Evolutionary conservation across 2,113 vertebrate species (phyloP), one percentile per base, ranked within the genome.

Genomic region (Nycticorax nycticorax): DNA sequence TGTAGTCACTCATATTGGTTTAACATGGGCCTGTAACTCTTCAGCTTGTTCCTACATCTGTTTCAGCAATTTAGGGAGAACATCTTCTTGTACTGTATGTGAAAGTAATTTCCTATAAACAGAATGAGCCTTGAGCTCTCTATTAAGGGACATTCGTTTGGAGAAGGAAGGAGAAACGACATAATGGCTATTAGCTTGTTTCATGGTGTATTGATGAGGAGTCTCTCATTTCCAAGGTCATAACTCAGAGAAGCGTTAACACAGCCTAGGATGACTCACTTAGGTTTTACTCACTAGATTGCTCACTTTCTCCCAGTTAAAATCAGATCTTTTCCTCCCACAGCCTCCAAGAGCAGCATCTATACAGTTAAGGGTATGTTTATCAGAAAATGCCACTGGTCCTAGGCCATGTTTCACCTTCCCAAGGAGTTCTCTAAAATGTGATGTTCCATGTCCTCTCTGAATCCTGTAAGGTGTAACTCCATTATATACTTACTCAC

Each of bases 61-160:
- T 89, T 93, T 85, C 80, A 79, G 91, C 28, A 93, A 64, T 93
- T 94, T 69, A 91, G 62, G 74, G 81, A 94, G 66, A 92, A 81
- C 48, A 77, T 50, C 56, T 55, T 88, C 88, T 89, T 60, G 43
- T 88, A 64, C 57, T 89, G 53, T 52, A 35, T 87, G 80, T 82
- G 93, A 82, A 96, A 93, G 39, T 91, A 5, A 72, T 89, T 94
- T 95, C 63, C 77, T 89, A 78, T 57, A 89, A 94, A 57, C 57
- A 89, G 77, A 96, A 93, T 26, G 50, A 96, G 71, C 56, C 6
- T 27, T 94, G 80, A 94, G 62, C 56, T 95, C 68, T 96, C 64
- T 84, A 9, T 84, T 89, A 95, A 79, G 66, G 24, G 62, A 47
- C 39, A 85, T 82, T 90, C 7, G 4, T 91, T 68, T 66, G 50